phyloP scores from a whole-genome alignment of 2,113 vertebrate genomes.

The Burhinus bistriatus region DNA sequence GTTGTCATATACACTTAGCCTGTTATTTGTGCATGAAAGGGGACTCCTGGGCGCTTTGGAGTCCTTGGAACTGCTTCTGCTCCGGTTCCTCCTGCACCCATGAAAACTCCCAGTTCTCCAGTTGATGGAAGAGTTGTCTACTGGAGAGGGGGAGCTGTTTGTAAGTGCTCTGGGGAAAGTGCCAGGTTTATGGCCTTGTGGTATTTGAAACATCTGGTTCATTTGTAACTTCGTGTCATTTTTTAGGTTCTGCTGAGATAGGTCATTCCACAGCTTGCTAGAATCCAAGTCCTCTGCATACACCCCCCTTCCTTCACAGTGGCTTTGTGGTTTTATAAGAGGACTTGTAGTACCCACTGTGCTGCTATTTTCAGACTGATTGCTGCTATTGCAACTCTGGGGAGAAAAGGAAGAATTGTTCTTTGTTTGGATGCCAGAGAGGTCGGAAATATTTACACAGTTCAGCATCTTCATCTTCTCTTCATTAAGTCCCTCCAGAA shows the following conservation, averaged over 20 bases:
- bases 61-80: constrained; percentile 56
- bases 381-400: constrained; percentile 67
- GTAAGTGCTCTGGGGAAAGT: constrained; percentile 83
- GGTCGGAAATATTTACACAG: constrained; percentile 68
- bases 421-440: constrained; percentile 35
- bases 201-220: constrained; percentile 78
- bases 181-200: constrained; percentile 84
- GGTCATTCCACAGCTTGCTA: constrained; percentile 21
- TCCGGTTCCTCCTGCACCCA: constrained; percentile 65
- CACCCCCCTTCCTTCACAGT: not conserved
- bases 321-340: constrained; percentile 21
- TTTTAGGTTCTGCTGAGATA: constrained; percentile 42
- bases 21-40: constrained; percentile 40
- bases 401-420: constrained; percentile 65
- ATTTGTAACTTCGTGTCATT: constrained; percentile 50
- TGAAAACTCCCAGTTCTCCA: constrained; percentile 89
- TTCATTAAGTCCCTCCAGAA: constrained; percentile 71
- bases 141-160: constrained; percentile 57
- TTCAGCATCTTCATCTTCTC: constrained; percentile 71
- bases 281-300: constrained; percentile 16
- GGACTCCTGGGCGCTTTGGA: constrained; percentile 10
- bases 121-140: constrained; percentile 73
- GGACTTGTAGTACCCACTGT: constrained; percentile 73
- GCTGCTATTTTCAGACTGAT: constrained; percentile 78
- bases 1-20: constrained; percentile 87